Percentiles rank a stretch among this genome's conserved stretches.
Conservation (phyloP, 1,140 invertebrate species). For the Tetraneura akinire region DNA sequence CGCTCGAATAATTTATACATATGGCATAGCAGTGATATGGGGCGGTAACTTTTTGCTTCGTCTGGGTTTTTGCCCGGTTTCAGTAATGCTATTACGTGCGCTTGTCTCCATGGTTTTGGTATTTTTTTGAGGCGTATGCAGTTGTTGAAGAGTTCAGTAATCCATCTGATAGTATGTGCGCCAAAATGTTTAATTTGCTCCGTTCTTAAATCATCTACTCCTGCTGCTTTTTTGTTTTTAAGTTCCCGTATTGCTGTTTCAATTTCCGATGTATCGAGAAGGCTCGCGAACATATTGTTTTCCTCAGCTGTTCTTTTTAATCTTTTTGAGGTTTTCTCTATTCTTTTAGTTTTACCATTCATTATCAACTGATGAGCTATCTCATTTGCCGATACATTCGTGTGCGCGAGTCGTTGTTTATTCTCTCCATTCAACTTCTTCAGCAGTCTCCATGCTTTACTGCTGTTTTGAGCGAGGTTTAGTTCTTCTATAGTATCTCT, state of each 20-base stretch:
- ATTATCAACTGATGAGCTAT: slow-evolving; percentile 24
- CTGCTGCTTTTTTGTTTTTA: background rate
- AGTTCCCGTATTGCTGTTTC: background rate
- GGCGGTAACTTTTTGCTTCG: slow-evolving; percentile 51
- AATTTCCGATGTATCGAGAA: background rate
- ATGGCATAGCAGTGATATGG: slow-evolving; percentile 48
- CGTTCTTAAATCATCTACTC: slow-evolving; percentile 11
- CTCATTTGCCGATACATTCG: background rate
- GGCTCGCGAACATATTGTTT: background rate
- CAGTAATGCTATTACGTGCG: slow-evolving; percentile 51
- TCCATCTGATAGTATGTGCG: slow-evolving; percentile 9
- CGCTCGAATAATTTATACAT: slow-evolving; percentile 53
- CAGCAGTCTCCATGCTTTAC: too few species aligned
- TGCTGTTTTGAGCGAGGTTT: too few species aligned
- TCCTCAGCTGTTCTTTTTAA: background rate
- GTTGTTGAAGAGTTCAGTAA: background rate
- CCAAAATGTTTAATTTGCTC: slow-evolving; percentile 48
- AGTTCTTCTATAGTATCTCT: background rate
- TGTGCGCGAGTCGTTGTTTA: too few species aligned
- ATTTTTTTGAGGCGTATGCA: slow-evolving; percentile 35
- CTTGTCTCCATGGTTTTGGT: slow-evolving; percentile 45
- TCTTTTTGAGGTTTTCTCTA: slow-evolving; percentile 18
- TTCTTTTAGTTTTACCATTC: slow-evolving; percentile 26
- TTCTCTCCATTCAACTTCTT: too few species aligned
- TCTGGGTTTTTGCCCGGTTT: slow-evolving; percentile 53